These are phyloP conservation scores for Branchipolynoe longqiensis DNA, from an alignment of 2,888 invertebrate species.

Conservation along the genomic window DNA sequence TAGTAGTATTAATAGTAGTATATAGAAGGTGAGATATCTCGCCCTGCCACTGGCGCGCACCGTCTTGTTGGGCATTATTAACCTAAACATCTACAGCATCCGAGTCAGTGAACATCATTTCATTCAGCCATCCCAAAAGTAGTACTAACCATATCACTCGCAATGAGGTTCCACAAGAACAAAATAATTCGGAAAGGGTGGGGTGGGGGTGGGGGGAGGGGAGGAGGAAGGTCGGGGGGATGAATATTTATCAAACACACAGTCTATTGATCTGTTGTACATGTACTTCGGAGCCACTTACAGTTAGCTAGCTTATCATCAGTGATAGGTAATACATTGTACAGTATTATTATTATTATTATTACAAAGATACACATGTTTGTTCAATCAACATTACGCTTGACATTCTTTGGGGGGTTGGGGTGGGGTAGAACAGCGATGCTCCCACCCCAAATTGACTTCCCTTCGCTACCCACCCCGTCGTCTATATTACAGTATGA, in stretches of 20 bases:
- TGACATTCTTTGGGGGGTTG: too few species aligned
- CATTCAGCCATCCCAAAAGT: conserved; percentile 28
- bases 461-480: background rate
- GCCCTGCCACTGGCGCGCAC: conserved; percentile 28
- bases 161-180: conserved; percentile 31
- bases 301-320: conserved; percentile 15
- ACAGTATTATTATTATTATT: conserved; percentile 36
- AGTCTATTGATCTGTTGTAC: conserved; percentile 26
- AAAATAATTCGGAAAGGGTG: conserved; percentile 45
- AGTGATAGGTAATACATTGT: conserved; percentile 51
- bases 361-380: conserved; percentile 34
- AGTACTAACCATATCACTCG: conserved; percentile 44
- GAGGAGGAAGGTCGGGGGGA: too few species aligned
- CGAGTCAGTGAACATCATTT: conserved; percentile 39
- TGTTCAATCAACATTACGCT: conserved; percentile 36
- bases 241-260: conserved; percentile 9
- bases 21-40: background rate
- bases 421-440: too few species aligned
- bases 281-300: conserved; percentile 38
- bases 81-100: conserved; percentile 46
- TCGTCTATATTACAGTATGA: conserved; percentile 12
- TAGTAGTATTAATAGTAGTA: too few species aligned
- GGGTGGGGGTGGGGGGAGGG: background rate
- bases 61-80: conserved; percentile 15
- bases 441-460: conserved; percentile 9